Base-by-base conservation (phyloP, 2,113 vertebrate genomes). In the Misgurnus anguillicaudatus region DNA sequence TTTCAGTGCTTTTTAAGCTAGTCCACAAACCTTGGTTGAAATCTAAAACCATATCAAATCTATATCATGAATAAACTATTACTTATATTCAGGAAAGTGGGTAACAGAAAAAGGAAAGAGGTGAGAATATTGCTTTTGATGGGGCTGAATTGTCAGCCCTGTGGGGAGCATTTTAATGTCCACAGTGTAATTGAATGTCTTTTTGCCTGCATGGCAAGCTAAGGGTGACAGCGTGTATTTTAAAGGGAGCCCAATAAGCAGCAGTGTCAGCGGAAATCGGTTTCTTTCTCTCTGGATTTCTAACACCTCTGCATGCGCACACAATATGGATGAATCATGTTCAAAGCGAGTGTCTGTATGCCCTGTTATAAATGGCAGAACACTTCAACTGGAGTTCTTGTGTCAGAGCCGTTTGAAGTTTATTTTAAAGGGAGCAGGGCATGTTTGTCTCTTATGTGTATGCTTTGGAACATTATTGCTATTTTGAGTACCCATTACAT, bases 161-260 rank as follows among this genome's bases (percentile, higher is more conserved):
- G 9, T 64, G 64, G 51, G 58, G 47, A 71, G 55, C 61, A 77
- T 79, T 42, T 71, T 45, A 79, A 69, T 80, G 73, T 68, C 48
- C 36, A 17, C 31, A 16, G 45, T 64, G 19, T 82, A 82, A 82
- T 71, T 76, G 60, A 13, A 77, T 36, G 9, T 73, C 36, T 45
- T 80, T 80, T 66, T 82, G 82, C 77, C 75, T 60, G 16, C 53
- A 55, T 41, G 77, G 72, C 47, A 65, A 75, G 68, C 79, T 38
- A 17, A 55, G 60, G 61, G 51, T 78, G 80, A 72, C 81, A 85
- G 69, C 51, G 53, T 11, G 55, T 55, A 45, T 74, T 78, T 67
- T n/a, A 69, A n/a, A 61, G 63, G 72, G 51, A 67, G 45, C 67
- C 17, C 36, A 42, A 51, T 38, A 47, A 45, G 31, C 48, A 61